Conservation (phyloP, 2,888 invertebrate genomes). For the Drosophila emarginata region DNA sequence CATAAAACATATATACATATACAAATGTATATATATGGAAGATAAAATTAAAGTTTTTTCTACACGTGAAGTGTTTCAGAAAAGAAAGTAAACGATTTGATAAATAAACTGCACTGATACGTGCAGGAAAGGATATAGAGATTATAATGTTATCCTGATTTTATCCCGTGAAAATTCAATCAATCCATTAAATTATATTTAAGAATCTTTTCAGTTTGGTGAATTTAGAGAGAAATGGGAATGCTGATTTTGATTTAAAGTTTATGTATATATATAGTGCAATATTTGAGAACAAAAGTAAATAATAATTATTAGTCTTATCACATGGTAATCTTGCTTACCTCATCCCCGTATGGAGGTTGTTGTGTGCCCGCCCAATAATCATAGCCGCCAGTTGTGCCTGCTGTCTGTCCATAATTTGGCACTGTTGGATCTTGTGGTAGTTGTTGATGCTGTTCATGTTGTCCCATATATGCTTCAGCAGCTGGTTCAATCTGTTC, state of each 20-base stretch:
- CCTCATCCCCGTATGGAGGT: conserved; percentile 66
- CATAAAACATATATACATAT: neutral
- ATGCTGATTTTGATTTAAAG: neutral
- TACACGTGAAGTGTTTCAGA: neutral
- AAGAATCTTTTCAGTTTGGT: no score
- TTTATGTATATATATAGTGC: neutral
- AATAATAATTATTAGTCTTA: neutral
- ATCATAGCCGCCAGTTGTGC: conserved; percentile 57
- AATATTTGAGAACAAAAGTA: no score
- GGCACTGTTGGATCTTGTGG: conserved; percentile 20
- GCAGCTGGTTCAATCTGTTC: conserved; percentile 39
- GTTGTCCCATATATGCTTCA: conserved; percentile 34
- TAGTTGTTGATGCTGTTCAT: conserved; percentile 26
- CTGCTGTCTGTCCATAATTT: conserved; percentile 4
- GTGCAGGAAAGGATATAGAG: neutral
- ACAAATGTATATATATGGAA: neutral
- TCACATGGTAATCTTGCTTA: conserved; percentile 39
- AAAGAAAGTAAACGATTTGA: neutral
- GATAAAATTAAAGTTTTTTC: neutral
- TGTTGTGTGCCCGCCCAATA: conserved; percentile 68
- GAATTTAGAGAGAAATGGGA: no score
- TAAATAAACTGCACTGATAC: neutral
- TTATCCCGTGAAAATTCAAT: no score
- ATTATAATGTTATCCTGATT: no score
- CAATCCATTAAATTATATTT: no score